Percentiles rank a stretch among this genome's conserved stretches.
Conservation (phyloP, 2,797 vertebrate species). For the Oreonectes daqikongensis region DNA sequence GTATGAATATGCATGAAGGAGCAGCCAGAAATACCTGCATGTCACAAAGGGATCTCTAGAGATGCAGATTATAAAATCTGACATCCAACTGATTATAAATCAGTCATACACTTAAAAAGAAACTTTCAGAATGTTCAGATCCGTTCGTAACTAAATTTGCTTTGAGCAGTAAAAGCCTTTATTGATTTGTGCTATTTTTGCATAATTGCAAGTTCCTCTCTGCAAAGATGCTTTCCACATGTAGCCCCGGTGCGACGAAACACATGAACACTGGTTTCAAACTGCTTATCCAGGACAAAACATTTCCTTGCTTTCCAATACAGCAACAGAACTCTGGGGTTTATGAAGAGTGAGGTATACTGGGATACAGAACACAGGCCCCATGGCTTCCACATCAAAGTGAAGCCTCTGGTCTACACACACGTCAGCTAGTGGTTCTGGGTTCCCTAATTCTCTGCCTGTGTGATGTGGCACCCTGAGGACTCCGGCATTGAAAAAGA, state of each 20-base stretch:
- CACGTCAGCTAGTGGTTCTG: conserved; percentile 29
- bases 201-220: conserved; percentile 30
- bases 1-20: background rate
- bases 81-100: too few relatives aligned
- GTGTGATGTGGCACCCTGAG: conserved; percentile 40
- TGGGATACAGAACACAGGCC: conserved; percentile 45
- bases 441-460: conserved; percentile 41
- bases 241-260: conserved; percentile 35
- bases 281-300: conserved; percentile 52
- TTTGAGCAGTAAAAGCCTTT: conserved; percentile 12
- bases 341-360: conserved; percentile 28
- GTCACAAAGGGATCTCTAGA: background rate
- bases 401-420: conserved; percentile 40
- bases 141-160: conserved; percentile 8
- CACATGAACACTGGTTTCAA: conserved; percentile 40
- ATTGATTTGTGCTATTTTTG: conserved; percentile 43
- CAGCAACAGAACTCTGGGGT: conserved; percentile 36
- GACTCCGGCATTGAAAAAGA: conserved; percentile 27
- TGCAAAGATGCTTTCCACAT: conserved; percentile 34
- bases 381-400: conserved; percentile 59
- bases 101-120: too few relatives aligned
- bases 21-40: background rate
- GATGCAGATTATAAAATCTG: background rate
- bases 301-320: conserved; percentile 48
- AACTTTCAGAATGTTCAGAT: background rate